phyloP scores from a whole-genome alignment of 2,113 vertebrate genomes.

The Oncorhynchus tshawytscha region DNA sequence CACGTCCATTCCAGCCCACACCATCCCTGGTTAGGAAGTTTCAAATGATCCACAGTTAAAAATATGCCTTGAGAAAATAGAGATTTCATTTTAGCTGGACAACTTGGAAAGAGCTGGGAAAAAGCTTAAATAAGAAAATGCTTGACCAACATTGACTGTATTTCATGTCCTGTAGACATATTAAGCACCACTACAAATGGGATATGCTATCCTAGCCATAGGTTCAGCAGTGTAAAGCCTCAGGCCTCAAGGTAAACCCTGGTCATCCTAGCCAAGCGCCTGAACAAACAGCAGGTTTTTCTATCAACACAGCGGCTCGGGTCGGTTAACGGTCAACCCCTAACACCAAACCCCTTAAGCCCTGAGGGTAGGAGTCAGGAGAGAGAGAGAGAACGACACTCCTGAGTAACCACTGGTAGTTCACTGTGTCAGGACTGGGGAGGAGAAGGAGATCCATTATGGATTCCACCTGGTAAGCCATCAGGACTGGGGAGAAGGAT shows the following conservation, averaged over 20 bases:
- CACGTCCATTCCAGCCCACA: slow-evolving; percentile 81
- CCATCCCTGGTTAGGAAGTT: slow-evolving; percentile 67
- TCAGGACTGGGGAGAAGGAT: too few species aligned
- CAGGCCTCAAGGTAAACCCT: slow-evolving; percentile 53
- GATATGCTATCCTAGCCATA: too few species aligned
- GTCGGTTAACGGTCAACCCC: neutral
- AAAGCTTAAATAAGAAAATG: too few species aligned
- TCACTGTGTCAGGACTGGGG: neutral
- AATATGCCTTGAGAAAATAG: too few species aligned
- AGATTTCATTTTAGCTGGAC: too few species aligned
- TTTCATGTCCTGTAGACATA: too few species aligned
- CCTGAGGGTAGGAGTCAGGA: slow-evolving; percentile 3
- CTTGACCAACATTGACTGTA: too few species aligned
- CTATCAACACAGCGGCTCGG: slow-evolving; percentile 22
- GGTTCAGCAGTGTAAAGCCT: slow-evolving; percentile 23
- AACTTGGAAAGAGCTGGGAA: too few species aligned
- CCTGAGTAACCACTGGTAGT: neutral
- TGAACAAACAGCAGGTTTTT: slow-evolving; percentile 35
- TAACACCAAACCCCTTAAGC: slow-evolving; percentile 27
- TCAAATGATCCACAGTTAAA: neutral
- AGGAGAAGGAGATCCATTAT: slow-evolving; percentile 9
- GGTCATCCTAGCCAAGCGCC: slow-evolving; percentile 23
- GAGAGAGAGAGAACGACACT: neutral
- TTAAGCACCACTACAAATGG: too few species aligned
- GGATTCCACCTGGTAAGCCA: too few species aligned